These are phyloP conservation scores for Ernsta delagoae DNA, from an alignment of 2,888 invertebrate species.

Conservation along the genomic window DNA sequence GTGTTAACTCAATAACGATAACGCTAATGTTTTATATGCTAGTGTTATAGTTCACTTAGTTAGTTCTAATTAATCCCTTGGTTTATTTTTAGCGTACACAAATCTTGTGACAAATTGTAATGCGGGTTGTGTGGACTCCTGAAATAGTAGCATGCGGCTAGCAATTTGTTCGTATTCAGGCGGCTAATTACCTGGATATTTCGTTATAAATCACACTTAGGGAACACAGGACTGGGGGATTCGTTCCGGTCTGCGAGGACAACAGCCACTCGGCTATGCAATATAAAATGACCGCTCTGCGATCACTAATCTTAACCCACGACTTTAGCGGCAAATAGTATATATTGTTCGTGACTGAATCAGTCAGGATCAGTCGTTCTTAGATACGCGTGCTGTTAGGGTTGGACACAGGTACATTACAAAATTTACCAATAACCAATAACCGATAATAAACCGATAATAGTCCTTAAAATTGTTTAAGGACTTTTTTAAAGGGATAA, in stretches of 20 bases:
- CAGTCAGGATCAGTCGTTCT: too few species aligned
- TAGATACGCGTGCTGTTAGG: too few species aligned
- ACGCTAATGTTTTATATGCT: too few species aligned
- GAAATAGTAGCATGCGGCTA: slow-evolving; percentile 23
- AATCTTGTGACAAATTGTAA: slow-evolving; percentile 31
- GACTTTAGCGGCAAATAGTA: neutral
- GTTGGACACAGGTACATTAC: too few species aligned
- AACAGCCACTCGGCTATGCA: slow-evolving; percentile 1
- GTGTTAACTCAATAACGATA: too few species aligned
- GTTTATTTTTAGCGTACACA: slow-evolving; percentile 24
- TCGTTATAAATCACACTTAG: slow-evolving; percentile 35
- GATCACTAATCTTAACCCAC: neutral
- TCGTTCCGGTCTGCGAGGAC: slow-evolving; percentile 5
- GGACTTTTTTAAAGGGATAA: too few species aligned
- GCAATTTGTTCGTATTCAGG: slow-evolving; percentile 32
- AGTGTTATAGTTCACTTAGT: neutral
- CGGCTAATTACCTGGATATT: slow-evolving; percentile 36
- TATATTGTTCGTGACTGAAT: too few species aligned
- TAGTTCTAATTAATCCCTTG: neutral
- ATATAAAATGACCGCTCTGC: slow-evolving; percentile 8
- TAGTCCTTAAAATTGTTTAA: too few species aligned
- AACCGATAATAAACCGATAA: too few species aligned
- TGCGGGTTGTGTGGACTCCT: slow-evolving; percentile 23
- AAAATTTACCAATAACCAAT: too few species aligned
- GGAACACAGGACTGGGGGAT: slow-evolving; percentile 20